Conservation (phyloP, 2,888 invertebrate genomes). For the Molorchus minor region DNA sequence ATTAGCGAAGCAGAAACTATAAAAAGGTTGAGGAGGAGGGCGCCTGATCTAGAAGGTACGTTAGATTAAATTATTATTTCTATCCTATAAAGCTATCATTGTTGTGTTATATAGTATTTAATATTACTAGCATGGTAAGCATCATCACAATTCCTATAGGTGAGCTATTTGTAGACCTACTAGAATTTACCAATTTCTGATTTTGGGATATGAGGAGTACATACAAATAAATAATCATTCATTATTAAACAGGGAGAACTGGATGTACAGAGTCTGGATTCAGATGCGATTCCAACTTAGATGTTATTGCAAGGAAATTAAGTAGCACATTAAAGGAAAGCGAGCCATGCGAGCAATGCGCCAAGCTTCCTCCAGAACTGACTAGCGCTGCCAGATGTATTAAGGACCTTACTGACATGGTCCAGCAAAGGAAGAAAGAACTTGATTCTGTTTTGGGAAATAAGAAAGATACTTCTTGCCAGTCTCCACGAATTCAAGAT, state of each 20-base stretch:
- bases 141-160: too few relatives aligned
- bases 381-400: constrained; percentile 53
- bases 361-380: constrained; percentile 50
- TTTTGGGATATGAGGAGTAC: too few relatives aligned
- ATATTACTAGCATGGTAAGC: too few relatives aligned
- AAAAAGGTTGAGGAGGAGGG: constrained; percentile 42
- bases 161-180: too few relatives aligned
- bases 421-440: constrained; percentile 29
- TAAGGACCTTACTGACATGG: constrained; percentile 55
- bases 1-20: constrained; percentile 58
- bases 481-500: neutral
- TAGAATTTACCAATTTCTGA: too few relatives aligned
- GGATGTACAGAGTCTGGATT: too few relatives aligned
- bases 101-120: too few relatives aligned
- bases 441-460: neutral
- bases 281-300: constrained; percentile 45
- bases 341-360: constrained; percentile 49
- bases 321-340: constrained; percentile 53
- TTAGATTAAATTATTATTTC: too few relatives aligned
- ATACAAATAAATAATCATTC: too few relatives aligned
- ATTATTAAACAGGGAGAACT: too few relatives aligned
- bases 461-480: neutral
- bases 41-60: constrained; percentile 19
- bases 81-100: too few relatives aligned
- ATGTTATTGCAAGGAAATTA: constrained; percentile 53